These are phyloP conservation scores for Stenolophus ochropezus DNA, from an alignment of 2,888 invertebrate species.

Conservation along the genomic window DNA sequence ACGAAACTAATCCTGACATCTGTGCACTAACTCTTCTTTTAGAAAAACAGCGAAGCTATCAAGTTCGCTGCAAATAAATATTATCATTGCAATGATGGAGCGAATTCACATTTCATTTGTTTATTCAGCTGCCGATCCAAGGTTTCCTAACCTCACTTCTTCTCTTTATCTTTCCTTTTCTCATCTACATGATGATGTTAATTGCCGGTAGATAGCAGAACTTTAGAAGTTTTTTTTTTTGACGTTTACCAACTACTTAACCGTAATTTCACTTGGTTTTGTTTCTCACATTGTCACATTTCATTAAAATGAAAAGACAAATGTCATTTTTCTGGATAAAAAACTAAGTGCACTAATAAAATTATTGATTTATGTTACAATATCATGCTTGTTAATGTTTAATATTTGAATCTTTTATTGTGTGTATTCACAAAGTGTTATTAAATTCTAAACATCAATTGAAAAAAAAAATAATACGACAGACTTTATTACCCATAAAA, in stretches of 20 bases:
- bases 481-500: too few relatives aligned
- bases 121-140: slow-evolving; percentile 34
- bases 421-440: background rate
- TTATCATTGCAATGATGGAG: slow-evolving; percentile 24
- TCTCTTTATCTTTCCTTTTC: slow-evolving; percentile 7
- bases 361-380: background rate
- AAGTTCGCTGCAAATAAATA: slow-evolving; percentile 40
- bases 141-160: slow-evolving; percentile 29
- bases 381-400: background rate
- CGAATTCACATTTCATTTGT: slow-evolving; percentile 35
- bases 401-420: background rate
- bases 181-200: slow-evolving; percentile 7
- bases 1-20: background rate
- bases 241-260: background rate
- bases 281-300: background rate
- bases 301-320: slow-evolving; percentile 16
- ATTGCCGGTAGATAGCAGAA: slow-evolving; percentile 31
- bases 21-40: background rate
- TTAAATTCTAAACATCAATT: background rate
- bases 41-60: background rate
- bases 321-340: background rate
- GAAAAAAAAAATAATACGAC: too few relatives aligned
- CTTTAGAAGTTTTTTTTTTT: slow-evolving; percentile 5
- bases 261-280: background rate
- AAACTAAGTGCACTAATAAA: background rate